These are phyloP conservation scores for Papilio protenor DNA, from an alignment of 2,888 invertebrate genomes.

Conservation along the genomic window DNA sequence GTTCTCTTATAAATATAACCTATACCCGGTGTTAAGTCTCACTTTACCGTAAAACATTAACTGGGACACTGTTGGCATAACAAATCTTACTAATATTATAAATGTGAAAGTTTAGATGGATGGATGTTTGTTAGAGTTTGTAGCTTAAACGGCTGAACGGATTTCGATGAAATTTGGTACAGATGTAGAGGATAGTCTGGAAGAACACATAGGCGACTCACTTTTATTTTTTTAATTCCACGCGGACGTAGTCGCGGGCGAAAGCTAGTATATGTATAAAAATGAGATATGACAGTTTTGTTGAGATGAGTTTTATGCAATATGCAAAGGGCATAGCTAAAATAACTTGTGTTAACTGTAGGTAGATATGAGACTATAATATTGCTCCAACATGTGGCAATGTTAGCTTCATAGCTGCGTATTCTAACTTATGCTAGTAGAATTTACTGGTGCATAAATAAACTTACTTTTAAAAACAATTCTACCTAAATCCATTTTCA, in stretches of 20 bases:
- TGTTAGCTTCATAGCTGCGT: not conserved
- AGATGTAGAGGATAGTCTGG: too few species aligned
- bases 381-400: too few species aligned
- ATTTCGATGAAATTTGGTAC: too few species aligned
- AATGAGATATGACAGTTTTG: constrained; percentile 8
- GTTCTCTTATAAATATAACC: constrained; percentile 4
- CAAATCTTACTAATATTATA: not conserved
- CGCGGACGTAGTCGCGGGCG: too few species aligned
- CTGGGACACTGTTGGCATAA: constrained; percentile 19
- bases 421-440: not conserved
- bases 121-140: too few species aligned
- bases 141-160: too few species aligned
- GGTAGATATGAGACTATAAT: not conserved
- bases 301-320: constrained; percentile 11
- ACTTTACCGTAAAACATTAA: constrained; percentile 10
- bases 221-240: too few species aligned
- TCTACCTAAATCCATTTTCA: too few species aligned
- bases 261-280: too few species aligned
- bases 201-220: too few species aligned
- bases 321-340: constrained; percentile 12
- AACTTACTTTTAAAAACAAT: not conserved
- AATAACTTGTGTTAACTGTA: constrained; percentile 8
- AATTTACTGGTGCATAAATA: not conserved
- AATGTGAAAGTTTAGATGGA: not conserved
- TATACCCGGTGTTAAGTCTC: constrained; percentile 2